These are phyloP conservation scores for Lepilemur ruficaudatus DNA, from an alignment of 2,797 vertebrate species.

Conservation along the genomic window DNA sequence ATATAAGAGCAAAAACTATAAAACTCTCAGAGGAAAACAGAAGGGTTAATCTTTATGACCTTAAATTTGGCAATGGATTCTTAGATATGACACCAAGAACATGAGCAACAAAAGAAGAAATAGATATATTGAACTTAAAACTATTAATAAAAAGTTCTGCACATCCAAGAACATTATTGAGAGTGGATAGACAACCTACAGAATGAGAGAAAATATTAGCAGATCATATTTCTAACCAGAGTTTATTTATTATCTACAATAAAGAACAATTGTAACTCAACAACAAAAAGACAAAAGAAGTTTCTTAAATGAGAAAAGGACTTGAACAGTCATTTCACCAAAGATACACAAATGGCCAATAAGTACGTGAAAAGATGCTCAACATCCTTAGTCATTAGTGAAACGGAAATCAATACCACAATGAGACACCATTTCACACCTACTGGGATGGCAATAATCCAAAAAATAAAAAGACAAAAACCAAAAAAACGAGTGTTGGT, in stretches of 20 bases:
- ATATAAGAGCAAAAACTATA: background rate
- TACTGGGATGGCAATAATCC: background rate
- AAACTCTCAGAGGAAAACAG: background rate
- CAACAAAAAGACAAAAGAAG: background rate
- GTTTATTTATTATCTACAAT: background rate
- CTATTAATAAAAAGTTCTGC: background rate
- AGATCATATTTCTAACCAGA: background rate
- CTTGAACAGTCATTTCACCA: background rate
- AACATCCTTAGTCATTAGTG: background rate
- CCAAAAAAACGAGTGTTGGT: background rate
- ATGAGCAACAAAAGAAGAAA: background rate
- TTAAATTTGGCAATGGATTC: background rate
- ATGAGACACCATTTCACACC: background rate
- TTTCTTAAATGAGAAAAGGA: background rate
- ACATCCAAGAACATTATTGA: background rate
- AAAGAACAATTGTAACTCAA: background rate
- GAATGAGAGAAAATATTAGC: background rate
- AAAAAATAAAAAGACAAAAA: background rate
- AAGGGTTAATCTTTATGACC: background rate
- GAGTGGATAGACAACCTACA: background rate
- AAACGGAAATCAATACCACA: background rate
- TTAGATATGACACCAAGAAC: background rate
- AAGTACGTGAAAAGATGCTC: background rate
- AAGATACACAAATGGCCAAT: background rate
- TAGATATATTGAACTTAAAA: background rate